phyloP scores from a whole-genome alignment of 2,888 invertebrate species.

The Syrista parreyssii region DNA sequence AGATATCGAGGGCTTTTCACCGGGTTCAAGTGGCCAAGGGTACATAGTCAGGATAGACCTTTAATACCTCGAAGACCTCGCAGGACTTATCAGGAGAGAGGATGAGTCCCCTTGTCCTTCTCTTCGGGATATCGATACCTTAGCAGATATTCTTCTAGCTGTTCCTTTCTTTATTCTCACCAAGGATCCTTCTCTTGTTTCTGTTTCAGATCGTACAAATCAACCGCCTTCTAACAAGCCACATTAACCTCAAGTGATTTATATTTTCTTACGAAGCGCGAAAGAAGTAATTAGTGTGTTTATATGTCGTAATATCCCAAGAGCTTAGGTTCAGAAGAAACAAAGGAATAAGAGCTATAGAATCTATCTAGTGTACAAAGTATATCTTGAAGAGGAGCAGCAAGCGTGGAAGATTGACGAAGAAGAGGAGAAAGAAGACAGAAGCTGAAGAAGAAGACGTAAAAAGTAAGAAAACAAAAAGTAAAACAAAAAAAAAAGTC shows the following conservation, averaged over 20 bases:
- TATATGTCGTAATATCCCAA: conserved; percentile 61
- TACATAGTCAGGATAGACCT: background rate
- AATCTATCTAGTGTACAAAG: conserved; percentile 63
- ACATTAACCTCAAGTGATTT: conserved; percentile 67
- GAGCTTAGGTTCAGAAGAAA: conserved; percentile 47
- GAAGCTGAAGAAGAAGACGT: conserved; percentile 26
- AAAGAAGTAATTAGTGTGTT: conserved; percentile 62
- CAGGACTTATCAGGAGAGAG: background rate
- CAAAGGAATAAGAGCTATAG: conserved; percentile 38
- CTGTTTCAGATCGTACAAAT: conserved; percentile 67
- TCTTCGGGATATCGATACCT: background rate
- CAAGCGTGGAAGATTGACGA: conserved; percentile 64
- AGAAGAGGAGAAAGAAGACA: conserved; percentile 36
- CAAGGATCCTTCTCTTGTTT: conserved; percentile 15
- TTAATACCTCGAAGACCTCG: background rate
- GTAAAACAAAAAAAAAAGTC: conserved; percentile 48
- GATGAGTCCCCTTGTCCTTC: background rate
- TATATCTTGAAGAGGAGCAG: conserved; percentile 58
- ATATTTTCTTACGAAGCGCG: conserved; percentile 65
- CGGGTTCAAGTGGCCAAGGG: background rate
- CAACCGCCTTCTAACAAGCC: conserved; percentile 66
- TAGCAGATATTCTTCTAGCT: background rate
- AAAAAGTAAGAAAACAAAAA: conserved; percentile 21
- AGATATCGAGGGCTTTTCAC: background rate
- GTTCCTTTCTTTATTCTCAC: background rate